Conservation (phyloP, 2,888 invertebrate genomes). For the Eledona agricola region DNA sequence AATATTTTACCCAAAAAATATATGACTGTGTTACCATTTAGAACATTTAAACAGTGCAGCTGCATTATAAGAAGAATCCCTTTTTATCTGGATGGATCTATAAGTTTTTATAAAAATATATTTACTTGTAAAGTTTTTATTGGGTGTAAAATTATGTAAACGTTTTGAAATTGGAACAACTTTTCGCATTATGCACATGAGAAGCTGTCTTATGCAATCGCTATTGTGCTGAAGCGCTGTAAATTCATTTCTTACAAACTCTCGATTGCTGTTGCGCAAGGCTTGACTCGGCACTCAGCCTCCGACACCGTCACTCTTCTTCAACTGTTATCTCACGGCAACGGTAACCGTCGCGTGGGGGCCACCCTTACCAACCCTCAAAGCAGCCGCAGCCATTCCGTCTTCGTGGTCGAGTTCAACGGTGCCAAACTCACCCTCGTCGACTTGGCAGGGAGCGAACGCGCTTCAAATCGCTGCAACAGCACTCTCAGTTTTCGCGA, state of each 20-base stretch:
- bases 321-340: slow-evolving; percentile 69
- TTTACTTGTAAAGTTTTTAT: no score
- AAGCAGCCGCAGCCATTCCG: slow-evolving; percentile 78
- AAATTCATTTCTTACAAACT: no score
- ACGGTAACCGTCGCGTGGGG: slow-evolving; percentile 72
- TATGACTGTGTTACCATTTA: not conserved
- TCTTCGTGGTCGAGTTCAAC: slow-evolving; percentile 72
- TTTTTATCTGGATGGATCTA: not conserved
- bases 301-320: slow-evolving; percentile 67
- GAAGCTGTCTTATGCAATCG: no score
- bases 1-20: no score
- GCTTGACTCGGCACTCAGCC: slow-evolving; percentile 71
- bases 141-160: no score
- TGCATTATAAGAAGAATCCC: not conserved
- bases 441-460: slow-evolving; percentile 77
- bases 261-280: no score
- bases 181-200: no score
- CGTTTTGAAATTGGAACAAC: no score
- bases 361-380: slow-evolving; percentile 75
- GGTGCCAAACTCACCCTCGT: slow-evolving; percentile 73
- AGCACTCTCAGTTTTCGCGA: slow-evolving; percentile 67
- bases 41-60: not conserved
- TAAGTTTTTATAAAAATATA: not conserved
- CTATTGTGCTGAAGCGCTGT: no score
- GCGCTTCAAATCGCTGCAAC: slow-evolving; percentile 63